phyloP scores from a whole-genome alignment of 2,888 invertebrate species.

The Xanthia icteritia region DNA sequence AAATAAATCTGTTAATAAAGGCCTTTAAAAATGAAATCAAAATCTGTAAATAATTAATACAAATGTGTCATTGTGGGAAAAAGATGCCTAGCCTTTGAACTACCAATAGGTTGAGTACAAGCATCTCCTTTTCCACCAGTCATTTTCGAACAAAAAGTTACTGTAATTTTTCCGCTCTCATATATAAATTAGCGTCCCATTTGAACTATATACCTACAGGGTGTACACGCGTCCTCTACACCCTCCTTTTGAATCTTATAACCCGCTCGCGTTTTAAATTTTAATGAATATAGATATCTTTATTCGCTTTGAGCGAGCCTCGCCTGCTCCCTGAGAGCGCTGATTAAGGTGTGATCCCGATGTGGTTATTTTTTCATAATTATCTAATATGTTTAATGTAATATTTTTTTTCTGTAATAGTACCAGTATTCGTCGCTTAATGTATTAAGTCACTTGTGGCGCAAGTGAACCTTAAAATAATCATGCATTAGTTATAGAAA shows the following conservation, averaged over 20 bases:
- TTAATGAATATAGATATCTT: conserved; percentile 89
- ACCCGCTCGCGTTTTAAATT: conserved; percentile 87
- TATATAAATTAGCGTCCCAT: conserved; percentile 63
- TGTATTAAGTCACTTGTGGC: neutral
- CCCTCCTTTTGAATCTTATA: conserved; percentile 85
- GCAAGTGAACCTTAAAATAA: neutral
- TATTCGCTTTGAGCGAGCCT: conserved; percentile 84
- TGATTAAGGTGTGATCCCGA: conserved; percentile 70
- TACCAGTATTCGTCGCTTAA: neutral
- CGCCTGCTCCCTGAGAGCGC: conserved; percentile 70
- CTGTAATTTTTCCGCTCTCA: conserved; percentile 38
- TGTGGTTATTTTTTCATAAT: conserved; percentile 34
- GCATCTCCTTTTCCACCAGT: neutral
- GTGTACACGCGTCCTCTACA: conserved; percentile 60
- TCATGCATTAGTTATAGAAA: neutral
- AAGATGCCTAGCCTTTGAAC: neutral
- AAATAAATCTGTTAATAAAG: too few species aligned
- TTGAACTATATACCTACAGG: conserved; percentile 45
- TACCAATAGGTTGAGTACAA: neutral
- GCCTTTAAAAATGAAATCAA: too few species aligned
- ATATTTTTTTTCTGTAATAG: neutral
- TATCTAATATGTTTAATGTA: neutral
- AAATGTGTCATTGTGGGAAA: neutral
- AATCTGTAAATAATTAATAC: too few species aligned
- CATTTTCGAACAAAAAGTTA: neutral